These are phyloP conservation scores for Pituophis catenifer DNA, from an alignment of 2,113 vertebrate species.

Conservation along the genomic window DNA sequence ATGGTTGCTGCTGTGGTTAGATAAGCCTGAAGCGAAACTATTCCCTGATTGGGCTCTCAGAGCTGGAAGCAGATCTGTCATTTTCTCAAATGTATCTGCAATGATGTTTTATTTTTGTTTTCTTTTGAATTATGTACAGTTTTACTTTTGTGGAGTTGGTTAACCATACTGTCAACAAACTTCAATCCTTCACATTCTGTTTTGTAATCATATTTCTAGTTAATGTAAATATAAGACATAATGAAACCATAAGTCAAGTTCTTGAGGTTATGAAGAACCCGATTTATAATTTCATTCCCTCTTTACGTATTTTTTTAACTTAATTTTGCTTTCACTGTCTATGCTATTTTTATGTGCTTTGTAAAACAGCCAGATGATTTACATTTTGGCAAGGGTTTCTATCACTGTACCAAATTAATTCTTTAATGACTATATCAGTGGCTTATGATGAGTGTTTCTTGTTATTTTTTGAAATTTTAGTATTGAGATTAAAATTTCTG, in stretches of 20 bases:
- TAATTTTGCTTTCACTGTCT: background rate
- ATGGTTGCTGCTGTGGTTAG: background rate
- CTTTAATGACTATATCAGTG: slow-evolving; percentile 17
- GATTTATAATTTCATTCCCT: background rate
- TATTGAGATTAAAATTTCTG: background rate
- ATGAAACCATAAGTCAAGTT: background rate
- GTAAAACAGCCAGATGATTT: background rate
- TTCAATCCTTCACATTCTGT: background rate
- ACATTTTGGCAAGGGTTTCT: background rate
- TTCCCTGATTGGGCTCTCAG: background rate
- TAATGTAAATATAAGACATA: background rate
- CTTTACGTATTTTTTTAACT: background rate
- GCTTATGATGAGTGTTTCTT: background rate
- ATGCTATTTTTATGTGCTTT: background rate
- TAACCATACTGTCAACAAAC: background rate
- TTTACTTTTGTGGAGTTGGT: background rate
- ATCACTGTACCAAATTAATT: background rate
- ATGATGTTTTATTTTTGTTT: background rate
- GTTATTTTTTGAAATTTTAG: background rate
- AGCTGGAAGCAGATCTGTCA: background rate
- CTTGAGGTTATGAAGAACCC: background rate
- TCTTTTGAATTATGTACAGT: background rate
- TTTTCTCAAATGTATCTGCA: background rate
- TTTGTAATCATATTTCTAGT: background rate
- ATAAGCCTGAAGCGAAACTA: background rate